These are phyloP conservation scores for Scolopax mira DNA, from an alignment of 2,113 vertebrate genomes.

Conservation along the genomic window DNA sequence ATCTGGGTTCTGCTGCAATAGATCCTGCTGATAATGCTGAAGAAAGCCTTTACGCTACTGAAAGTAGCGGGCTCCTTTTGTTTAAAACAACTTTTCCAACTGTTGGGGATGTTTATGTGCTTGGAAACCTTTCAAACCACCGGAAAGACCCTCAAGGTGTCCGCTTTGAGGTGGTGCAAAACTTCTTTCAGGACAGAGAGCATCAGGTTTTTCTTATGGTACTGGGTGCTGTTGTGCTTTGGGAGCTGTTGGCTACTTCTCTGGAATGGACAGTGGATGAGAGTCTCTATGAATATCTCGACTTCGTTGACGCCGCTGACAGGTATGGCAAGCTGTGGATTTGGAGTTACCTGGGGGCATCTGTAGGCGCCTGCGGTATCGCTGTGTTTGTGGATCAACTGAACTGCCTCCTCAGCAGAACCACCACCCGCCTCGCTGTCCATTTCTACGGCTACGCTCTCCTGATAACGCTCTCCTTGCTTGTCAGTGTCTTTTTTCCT, in stretches of 20 bases:
- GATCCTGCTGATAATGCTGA: background rate
- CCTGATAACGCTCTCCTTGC: slow-evolving; percentile 50
- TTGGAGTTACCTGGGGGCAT: slow-evolving; percentile 78
- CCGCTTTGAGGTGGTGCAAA: background rate
- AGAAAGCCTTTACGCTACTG: background rate
- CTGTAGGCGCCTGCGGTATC: slow-evolving; percentile 69
- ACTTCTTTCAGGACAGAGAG: slow-evolving; percentile 65
- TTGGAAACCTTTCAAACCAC: background rate
- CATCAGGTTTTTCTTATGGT: slow-evolving; percentile 79
- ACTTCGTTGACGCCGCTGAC: slow-evolving; percentile 85
- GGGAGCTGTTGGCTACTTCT: slow-evolving; percentile 77
- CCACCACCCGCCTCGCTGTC: slow-evolving; percentile 26
- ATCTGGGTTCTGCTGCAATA: background rate
- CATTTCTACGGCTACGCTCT: slow-evolving; percentile 80
- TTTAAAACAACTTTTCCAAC: background rate
- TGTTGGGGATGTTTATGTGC: background rate
- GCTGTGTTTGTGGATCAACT: slow-evolving; percentile 76
- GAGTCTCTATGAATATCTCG: slow-evolving; percentile 86
- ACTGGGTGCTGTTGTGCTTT: slow-evolving; percentile 72
- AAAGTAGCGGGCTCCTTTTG: background rate
- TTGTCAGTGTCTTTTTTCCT: slow-evolving; percentile 72
- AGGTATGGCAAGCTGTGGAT: slow-evolving; percentile 66
- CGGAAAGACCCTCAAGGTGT: background rate
- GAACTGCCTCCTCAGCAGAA: slow-evolving; percentile 59
- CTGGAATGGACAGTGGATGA: slow-evolving; percentile 81